Base-by-base conservation (phyloP, 2,888 invertebrate species). In the Drosophila prostipennis region DNA sequence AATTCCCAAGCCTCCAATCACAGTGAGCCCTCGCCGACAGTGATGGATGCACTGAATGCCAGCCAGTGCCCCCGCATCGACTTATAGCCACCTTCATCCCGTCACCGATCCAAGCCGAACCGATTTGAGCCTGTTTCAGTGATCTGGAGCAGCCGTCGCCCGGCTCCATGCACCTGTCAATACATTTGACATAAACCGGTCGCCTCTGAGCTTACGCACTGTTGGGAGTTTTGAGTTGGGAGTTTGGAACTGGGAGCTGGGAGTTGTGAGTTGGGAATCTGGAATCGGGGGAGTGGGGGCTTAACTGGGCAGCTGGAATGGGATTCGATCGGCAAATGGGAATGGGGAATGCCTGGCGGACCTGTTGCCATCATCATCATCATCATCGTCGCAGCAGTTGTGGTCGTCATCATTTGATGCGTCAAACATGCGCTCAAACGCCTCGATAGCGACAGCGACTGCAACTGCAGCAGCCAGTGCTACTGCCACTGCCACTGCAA, bases 141-240 rank as follows among this genome's bases (percentile, higher is more conserved):
- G 80, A 82, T 86, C 80, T 82, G 86, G 82, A 82, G 88, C 82
- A 82, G 68, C 63, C 67, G 61, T 70, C 78, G 65, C 68, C 53
- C 51, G 37, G 72, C 74, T 48, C 70, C 78, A 72, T 80, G 78
- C 89, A 86, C 89, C 87, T 84, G 89, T 85, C 84, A 84, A 79
- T 87, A 85, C 82, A 75, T 77, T 73, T 88, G 89, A 85, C 89
- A 87, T 88, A 87, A 88, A 88, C 89, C 87, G 87, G 89, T 83
- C 72, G 56, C 65, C 81, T 76, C 78, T 51, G 76, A 72, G 72
- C 89, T 87, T 87, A 83, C 87, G 82, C 82, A 83, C 81, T 88
- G 49, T 36, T 71, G 54, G 54, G 68, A 53, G 74, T 58, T 71
- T 29, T 37, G 53, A 64, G 43, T 34, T 46, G 26, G 29, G 32